Base-by-base conservation (phyloP, 2,888 invertebrate species). In the Cerceris rybyensis region DNA sequence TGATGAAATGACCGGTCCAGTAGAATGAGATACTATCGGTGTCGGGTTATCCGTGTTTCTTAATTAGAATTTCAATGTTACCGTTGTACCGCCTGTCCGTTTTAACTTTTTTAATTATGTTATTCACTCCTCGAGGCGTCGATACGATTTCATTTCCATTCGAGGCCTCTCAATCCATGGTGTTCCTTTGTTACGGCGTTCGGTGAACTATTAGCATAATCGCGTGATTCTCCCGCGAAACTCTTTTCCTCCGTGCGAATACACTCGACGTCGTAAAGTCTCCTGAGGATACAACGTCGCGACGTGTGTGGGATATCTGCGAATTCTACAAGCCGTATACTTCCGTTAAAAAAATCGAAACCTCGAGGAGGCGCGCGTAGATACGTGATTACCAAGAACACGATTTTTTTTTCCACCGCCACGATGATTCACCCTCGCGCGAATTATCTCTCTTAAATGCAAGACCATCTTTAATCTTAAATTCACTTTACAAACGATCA, bases 131-230 rank as follows among this genome's bases (percentile, higher is more conserved):
- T 67, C 68, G 46, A 65, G 17, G 72, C 67, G 73, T 70, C 80
- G 69, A 71, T 80, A 69, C 72, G 43, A 13, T 14, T 52, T n/a
- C 58, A 50, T 72, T 43, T 63, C 64, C 46, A 63, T 65, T 58
- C 55, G 54, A 64, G 72, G 67, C 63, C 65, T 58, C 79, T n/a
- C 28, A 13, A 61, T 41, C 63, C 63, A 67, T 69, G 65, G 67
- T 54, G 57, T 72, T 67, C 72, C 75, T 81, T 81, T 75, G 81
- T 69, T 80, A 81, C 70, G 75, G 81, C 74, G 75, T 64, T 57
- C 75, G 73, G 73, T 70, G 60, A 39, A 50, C 75, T 71, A 82
- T 81, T 82, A 82, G 79, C 82, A 82, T 82, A 82, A 82, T 81
- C 79, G 71, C 76, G 71, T 75, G 81, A 70, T 70, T 75, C 75